Percentiles rank a stretch among this genome's conserved stretches.
Conservation (phyloP, 2,888 invertebrate species). For the Tolmerus cingulatus region DNA sequence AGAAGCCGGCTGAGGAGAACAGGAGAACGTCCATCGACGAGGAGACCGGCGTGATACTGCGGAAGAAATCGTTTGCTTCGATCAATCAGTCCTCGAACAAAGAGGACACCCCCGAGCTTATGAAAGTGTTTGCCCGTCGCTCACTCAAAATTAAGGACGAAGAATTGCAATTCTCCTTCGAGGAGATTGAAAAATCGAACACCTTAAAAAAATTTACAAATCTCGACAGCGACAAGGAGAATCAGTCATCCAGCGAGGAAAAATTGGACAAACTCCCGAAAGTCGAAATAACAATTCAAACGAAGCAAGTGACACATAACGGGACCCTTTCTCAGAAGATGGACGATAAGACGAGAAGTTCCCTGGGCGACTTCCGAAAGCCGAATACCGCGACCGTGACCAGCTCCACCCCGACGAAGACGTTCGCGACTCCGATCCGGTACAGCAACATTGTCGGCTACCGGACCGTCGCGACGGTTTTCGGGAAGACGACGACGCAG, state of each 20-base stretch:
- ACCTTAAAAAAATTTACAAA: conserved; percentile 66
- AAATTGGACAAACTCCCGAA: conserved; percentile 61
- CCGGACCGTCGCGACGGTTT: neutral
- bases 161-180: conserved; percentile 68
- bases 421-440: conserved; percentile 41
- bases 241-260: conserved; percentile 68
- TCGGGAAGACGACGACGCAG: conserved; percentile 1
- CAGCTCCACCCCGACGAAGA: conserved; percentile 49
- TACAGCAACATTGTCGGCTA: conserved; percentile 38
- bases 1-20: conserved; percentile 51
- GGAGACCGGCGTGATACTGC: conserved; percentile 56
- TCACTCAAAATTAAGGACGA: conserved; percentile 85
- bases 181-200: conserved; percentile 58
- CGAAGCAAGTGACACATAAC: conserved; percentile 45
- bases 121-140: conserved; percentile 82
- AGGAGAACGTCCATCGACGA: conserved; percentile 47
- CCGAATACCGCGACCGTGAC: conserved; percentile 42
- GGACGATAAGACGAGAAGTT: conserved; percentile 55
- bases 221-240: conserved; percentile 78
- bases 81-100: conserved; percentile 51
- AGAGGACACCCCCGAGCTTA: conserved; percentile 77
- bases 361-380: conserved; percentile 58
- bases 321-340: neutral
- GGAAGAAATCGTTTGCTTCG: conserved; percentile 60
- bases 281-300: conserved; percentile 54